phyloP scores from a whole-genome alignment of 2,797 vertebrate species.

The Sphaeramia orbicularis region DNA sequence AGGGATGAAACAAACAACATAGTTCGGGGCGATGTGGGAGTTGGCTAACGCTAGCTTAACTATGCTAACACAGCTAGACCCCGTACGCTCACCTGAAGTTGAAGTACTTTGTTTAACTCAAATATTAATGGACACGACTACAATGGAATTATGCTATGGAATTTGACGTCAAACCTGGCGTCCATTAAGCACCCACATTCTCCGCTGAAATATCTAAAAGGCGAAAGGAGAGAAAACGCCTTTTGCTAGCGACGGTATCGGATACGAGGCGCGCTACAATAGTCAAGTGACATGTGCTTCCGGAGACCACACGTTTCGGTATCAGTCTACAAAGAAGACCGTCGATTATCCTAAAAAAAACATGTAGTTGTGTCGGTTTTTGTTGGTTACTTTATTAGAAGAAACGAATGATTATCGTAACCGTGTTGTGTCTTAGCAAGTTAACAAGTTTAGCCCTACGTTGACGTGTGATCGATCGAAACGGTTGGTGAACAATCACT shows the following conservation, averaged over 20 bases:
- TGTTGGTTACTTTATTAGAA: not conserved
- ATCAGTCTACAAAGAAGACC: constrained; percentile 49
- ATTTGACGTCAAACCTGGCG: fast-evolving
- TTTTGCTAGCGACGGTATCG: constrained; percentile 53
- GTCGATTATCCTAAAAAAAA: not conserved
- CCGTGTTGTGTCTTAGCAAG: not conserved
- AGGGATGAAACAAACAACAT: constrained; percentile 15
- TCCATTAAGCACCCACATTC: not conserved
- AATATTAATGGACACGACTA: not conserved
- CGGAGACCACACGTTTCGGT: constrained; percentile 71
- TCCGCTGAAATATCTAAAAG: not conserved
- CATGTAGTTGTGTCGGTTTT: fast-evolving
- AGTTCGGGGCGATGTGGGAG: constrained; percentile 56
- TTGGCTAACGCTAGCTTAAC: constrained; percentile 66
- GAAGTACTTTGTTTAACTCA: constrained; percentile 35
- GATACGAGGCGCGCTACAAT: constrained; percentile 53
- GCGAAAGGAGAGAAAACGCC: constrained; percentile 35
- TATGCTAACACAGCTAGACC: constrained; percentile 68
- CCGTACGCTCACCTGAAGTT: constrained; percentile 57
- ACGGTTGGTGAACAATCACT: constrained; percentile 15
- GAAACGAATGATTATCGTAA: not conserved
- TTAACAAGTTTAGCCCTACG: constrained; percentile 20
- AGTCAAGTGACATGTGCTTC: constrained; percentile 81
- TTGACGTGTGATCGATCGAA: constrained; percentile 18
- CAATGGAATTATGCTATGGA: not conserved